Conservation (phyloP, 1,140 invertebrate species). For the Solen grandis region DNA sequence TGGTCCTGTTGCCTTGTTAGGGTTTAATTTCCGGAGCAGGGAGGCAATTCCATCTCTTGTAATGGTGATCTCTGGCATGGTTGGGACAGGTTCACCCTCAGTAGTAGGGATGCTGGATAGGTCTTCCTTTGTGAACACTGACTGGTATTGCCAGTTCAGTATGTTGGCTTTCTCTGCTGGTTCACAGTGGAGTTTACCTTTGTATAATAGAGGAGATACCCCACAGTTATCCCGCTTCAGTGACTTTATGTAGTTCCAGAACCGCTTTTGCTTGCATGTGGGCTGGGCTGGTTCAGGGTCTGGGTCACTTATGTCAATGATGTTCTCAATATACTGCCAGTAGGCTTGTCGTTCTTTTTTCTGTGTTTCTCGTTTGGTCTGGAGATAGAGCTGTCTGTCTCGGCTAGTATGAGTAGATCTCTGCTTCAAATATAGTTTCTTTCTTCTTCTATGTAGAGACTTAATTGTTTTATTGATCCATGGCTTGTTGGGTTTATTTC, state of each 20-base stretch:
- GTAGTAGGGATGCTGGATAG: not conserved
- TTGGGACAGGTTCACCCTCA: not conserved
- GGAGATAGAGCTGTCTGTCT: not conserved
- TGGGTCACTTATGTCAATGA: not conserved
- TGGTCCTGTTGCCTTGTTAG: conserved; percentile 5
- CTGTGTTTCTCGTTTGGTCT: not conserved
- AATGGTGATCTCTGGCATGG: conserved; percentile 24
- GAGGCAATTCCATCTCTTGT: not conserved
- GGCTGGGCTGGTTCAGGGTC: not conserved
- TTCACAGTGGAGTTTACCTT: conserved; percentile 2
- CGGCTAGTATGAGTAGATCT: not conserved
- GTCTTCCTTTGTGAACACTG: conserved; percentile 19
- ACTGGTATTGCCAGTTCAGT: conserved; percentile 15
- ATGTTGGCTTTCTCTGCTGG: conserved; percentile 17
- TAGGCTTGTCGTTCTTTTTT: conserved; percentile 3
- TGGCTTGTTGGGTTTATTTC: not conserved
- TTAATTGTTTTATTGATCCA: conserved; percentile 4
- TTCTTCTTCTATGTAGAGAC: not conserved
- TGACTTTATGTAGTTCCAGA: conserved; percentile 35
- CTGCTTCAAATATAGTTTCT: not conserved
- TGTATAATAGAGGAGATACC: conserved; percentile 12
- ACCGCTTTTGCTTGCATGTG: conserved; percentile 1
- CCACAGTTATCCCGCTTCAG: conserved; percentile 12
- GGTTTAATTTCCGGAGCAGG: conserved; percentile 2
- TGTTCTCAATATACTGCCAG: conserved; percentile 11